Evolutionary conservation across 2,113 vertebrate species (phyloP), one percentile per base, ranked within the genome.

Genomic region (Dicaeum eximium): DNA sequence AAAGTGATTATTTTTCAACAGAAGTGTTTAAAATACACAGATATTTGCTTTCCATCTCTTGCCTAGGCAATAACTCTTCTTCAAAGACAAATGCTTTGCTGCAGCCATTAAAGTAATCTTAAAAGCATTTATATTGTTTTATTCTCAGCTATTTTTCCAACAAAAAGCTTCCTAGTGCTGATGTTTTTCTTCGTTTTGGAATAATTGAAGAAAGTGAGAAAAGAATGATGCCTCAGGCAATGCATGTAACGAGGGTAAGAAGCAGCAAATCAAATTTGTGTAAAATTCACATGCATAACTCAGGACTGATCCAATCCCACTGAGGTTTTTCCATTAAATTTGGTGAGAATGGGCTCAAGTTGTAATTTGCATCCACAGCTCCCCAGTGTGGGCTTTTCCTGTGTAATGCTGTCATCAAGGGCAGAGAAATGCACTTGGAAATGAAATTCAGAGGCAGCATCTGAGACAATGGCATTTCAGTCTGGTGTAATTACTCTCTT

Each of bases 61-160:
- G 30, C 28, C 40, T 35, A 25, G 35, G 24, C 77, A 71, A 47
- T 66, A 15, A 30, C 6, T 73, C 30, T 35, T 82, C 65, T 70
- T 42, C 44, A 85, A 37, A 95, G 83, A 51, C 13, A 13, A 71
- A 58, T 64, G 13, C 60, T 93, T 67, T 67, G 14, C 61, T 53
- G 48, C 28, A 80, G 40, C 73, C 51, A 38, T 92, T 86, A 62
- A 58, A 71, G 22, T 38, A 44, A 64, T 58, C 62, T 91, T 58
- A 81, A 71, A 77, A 71, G 57, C 30, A 22, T 79, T 89, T 75
- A 42, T 70, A 22, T 90, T 83, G 73, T 78, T 85, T 82, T 92
- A 7, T 94, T 97, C 61, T 88, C 96, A 98, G 98, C 37, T 98
- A 98, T 90, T 98, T 98, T 94, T 98, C 97, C 88, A 97, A 97